A percentile compares a stretch with the other conserved stretches of the same genome.
Evolutionary conservation across 2,113 vertebrate species (phyloP).

Genomic region (Nanorana parkeri): DNA sequence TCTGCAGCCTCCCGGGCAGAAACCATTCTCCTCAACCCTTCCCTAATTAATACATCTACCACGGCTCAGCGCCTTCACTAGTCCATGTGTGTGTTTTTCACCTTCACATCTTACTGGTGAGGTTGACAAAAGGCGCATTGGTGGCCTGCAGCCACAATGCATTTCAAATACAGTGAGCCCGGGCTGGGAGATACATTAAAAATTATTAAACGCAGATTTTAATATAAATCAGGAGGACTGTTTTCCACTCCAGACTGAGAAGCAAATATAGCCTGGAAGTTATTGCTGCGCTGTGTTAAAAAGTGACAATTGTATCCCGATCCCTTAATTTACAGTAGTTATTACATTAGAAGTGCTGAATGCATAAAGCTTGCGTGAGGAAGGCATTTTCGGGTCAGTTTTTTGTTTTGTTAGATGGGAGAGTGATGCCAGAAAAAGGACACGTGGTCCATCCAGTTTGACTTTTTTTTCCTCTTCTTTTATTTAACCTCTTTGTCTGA

Average conservation of each 20-base stretch:
- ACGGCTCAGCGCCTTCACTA: neutral
- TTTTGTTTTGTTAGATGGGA: no score
- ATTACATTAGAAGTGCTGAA: no score
- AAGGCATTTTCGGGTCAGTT: no score
- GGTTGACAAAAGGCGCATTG: slow-evolving; percentile 19
- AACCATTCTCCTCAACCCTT: slow-evolving; percentile 2
- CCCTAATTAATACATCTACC: neutral
- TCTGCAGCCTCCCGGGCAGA: no score
- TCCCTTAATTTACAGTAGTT: no score
- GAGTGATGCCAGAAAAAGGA: no score
- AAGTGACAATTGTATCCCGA: no score
- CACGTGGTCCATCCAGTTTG: no score
- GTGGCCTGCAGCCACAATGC: slow-evolving; percentile 39
- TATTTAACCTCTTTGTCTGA: no score
- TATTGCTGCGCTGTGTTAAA: no score
- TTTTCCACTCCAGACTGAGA: neutral
- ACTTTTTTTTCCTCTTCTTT: no score
- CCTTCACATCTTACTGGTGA: slow-evolving; percentile 25
- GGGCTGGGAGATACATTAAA: slow-evolving; percentile 17
- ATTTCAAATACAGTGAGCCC: slow-evolving; percentile 30
- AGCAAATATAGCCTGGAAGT: neutral
- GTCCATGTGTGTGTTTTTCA: slow-evolving; percentile 1
- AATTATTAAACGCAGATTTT: slow-evolving; percentile 30
- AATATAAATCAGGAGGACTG: neutral
- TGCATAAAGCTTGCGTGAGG: no score